phyloP scores from a whole-genome alignment of 2,888 invertebrate genomes.

The Drosophila affinis region DNA sequence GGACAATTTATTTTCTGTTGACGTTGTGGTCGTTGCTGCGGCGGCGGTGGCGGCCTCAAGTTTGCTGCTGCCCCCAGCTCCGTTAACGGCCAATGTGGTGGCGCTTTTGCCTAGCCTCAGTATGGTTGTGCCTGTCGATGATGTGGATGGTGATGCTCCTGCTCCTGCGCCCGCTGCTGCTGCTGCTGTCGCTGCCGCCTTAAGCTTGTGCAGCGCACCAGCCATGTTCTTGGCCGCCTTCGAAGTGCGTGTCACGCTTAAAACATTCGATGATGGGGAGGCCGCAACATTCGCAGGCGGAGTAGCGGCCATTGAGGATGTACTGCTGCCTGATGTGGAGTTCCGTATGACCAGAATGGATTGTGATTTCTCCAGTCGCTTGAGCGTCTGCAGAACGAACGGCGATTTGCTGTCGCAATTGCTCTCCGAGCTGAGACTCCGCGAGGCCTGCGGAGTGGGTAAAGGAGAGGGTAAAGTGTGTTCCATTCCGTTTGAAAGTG shows the following conservation, averaged over 20 bases:
- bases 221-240: slow-evolving; percentile 64
- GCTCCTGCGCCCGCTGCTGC: slow-evolving; percentile 53
- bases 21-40: slow-evolving; percentile 53
- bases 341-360: slow-evolving; percentile 84
- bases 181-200: slow-evolving; percentile 48
- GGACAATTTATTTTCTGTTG: slow-evolving; percentile 67
- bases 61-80: slow-evolving; percentile 27
- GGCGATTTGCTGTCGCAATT: slow-evolving; percentile 80
- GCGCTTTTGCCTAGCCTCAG: slow-evolving; percentile 74
- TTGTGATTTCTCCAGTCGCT: slow-evolving; percentile 84
- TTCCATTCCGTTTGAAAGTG: no score
- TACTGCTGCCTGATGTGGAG: slow-evolving; percentile 47
- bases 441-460: slow-evolving; percentile 65
- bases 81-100: slow-evolving; percentile 58
- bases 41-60: slow-evolving; percentile 56
- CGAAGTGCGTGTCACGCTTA: slow-evolving; percentile 75
- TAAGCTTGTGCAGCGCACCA: slow-evolving; percentile 64
- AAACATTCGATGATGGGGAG: slow-evolving; percentile 51
- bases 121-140: slow-evolving; percentile 69
- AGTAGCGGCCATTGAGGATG: slow-evolving; percentile 32
- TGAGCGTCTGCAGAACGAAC: slow-evolving; percentile 83
- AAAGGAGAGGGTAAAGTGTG: neutral
- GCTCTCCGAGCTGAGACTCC: slow-evolving; percentile 81
- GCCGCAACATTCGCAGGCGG: slow-evolving; percentile 25
- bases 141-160: slow-evolving; percentile 59